phyloP scores from a whole-genome alignment of 64 coral and sea anemone species.

The Pocillopora verrucosa region DNA sequence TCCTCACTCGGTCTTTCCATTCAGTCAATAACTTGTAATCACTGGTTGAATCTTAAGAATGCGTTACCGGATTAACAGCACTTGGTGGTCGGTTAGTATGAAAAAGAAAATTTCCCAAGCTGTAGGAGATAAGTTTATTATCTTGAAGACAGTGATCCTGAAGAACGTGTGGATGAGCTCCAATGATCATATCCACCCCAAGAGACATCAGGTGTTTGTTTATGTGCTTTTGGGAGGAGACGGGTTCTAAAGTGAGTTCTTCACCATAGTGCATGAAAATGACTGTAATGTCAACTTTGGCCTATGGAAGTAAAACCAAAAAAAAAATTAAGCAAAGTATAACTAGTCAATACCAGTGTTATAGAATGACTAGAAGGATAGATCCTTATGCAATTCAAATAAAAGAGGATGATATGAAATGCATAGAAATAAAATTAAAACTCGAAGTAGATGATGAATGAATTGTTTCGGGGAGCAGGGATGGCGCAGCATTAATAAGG shows the following conservation, averaged over 20 bases:
- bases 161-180: conserved; percentile 22
- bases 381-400: too few relatives aligned
- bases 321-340: background rate
- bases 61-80: background rate
- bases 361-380: too few relatives aligned
- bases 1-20: background rate
- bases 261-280: conserved; percentile 22
- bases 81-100: background rate
- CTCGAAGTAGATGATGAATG: too few relatives aligned
- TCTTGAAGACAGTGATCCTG: background rate
- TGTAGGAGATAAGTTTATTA: background rate
- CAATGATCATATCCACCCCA: conserved; percentile 21
- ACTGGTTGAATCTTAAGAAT: background rate
- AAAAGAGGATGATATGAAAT: too few relatives aligned
- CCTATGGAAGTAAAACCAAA: conserved; percentile 1
- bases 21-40: background rate
- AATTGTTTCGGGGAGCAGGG: too few relatives aligned
- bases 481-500: too few relatives aligned
- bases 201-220: background rate
- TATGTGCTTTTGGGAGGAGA: background rate
- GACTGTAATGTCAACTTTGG: conserved; percentile 26
- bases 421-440: too few relatives aligned
- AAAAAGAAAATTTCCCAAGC: conserved; percentile 34
- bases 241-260: background rate
- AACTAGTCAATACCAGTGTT: background rate